Percentiles rank a stretch among this genome's conserved stretches.
phyloP scores from a whole-genome alignment of 2,888 invertebrate species.

The Xestia rhomboidea region DNA sequence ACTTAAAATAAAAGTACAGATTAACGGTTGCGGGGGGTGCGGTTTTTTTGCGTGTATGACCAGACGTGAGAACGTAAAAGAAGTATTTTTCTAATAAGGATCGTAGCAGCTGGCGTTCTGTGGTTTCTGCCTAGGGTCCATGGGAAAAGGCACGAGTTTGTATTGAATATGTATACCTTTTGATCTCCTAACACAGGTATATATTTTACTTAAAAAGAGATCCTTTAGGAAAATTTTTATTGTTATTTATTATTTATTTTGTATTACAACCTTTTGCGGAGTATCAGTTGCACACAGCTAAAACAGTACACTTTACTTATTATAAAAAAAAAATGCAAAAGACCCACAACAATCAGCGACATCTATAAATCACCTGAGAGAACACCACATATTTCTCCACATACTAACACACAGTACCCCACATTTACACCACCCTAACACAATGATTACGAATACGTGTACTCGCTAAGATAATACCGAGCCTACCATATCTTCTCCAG shows the following conservation, averaged over 20 bases:
- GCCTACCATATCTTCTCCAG: constrained; percentile 63
- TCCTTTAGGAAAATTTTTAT: no score
- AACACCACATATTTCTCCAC: constrained; percentile 16
- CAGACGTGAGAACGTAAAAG: no score
- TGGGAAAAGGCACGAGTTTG: not conserved
- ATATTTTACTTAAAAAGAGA: no score
- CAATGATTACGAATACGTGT: constrained; percentile 62
- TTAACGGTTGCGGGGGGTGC: no score
- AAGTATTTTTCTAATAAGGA: not conserved
- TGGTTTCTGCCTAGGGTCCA: not conserved
- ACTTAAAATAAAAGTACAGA: no score
- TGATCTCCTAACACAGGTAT: no score
- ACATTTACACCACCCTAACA: constrained; percentile 42
- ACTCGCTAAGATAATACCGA: constrained; percentile 50
- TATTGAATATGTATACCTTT: not conserved
- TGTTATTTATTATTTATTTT: no score
- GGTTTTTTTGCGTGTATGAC: no score
- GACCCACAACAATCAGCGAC: not conserved
- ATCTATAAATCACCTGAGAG: not conserved
- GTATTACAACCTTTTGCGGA: not conserved
- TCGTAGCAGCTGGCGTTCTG: not conserved
- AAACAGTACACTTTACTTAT: not conserved
- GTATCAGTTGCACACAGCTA: not conserved
- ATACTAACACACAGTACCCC: not conserved
- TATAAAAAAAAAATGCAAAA: not conserved